Conservation (phyloP, 2,113 vertebrate species). For the Tapirus terrestris region DNA sequence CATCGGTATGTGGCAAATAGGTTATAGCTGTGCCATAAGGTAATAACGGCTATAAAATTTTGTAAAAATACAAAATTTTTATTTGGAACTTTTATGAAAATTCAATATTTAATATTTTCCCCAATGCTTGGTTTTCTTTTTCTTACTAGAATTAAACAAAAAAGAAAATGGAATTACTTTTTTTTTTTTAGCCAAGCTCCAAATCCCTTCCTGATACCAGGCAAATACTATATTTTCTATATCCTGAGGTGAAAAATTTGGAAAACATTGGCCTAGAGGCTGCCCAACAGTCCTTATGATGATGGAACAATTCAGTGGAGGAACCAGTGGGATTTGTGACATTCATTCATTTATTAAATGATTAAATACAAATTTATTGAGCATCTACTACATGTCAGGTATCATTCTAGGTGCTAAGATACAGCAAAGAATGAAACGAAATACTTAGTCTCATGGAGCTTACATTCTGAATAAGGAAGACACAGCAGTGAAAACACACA, state of each 20-base stretch:
- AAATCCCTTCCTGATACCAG: background rate
- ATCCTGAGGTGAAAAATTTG: background rate
- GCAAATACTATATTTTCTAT: constrained; percentile 36
- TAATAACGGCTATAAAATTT: background rate
- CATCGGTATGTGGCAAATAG: background rate
- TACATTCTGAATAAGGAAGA: background rate
- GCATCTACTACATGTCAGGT: background rate
- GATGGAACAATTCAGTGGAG: background rate
- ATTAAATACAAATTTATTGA: background rate
- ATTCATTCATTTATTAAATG: background rate
- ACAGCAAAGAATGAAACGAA: background rate
- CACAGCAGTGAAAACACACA: background rate
- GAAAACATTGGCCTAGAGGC: background rate
- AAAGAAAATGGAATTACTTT: background rate
- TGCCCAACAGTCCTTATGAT: background rate
- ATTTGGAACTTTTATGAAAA: constrained; percentile 2
- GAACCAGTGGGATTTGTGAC: background rate
- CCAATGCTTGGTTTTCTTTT: background rate
- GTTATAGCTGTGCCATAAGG: background rate
- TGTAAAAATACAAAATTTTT: background rate
- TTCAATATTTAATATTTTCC: background rate
- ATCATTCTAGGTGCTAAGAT: background rate
- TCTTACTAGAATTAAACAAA: background rate
- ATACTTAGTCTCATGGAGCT: background rate
- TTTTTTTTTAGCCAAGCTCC: constrained; percentile 5